These are phyloP conservation scores for Coregonus suidteri DNA, from an alignment of 2,797 vertebrate genomes.

Conservation along the genomic window DNA sequence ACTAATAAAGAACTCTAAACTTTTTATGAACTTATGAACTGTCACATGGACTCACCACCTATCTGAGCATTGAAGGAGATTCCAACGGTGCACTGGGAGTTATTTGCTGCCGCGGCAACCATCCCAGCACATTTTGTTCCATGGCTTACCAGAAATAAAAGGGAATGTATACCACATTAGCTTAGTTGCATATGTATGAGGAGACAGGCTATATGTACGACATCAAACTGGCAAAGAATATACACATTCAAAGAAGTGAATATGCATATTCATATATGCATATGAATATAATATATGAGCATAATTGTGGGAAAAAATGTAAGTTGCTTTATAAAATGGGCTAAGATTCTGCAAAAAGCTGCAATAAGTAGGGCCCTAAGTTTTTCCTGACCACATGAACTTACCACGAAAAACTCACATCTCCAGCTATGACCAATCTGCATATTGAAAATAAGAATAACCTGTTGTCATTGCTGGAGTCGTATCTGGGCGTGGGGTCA, in stretches of 20 bases:
- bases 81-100: slow-evolving; percentile 90
- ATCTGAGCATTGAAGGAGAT: slow-evolving; percentile 91
- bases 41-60: slow-evolving; percentile 81
- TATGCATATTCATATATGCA: neutral
- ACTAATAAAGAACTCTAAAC: neutral
- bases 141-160: slow-evolving; percentile 85
- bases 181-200: slow-evolving; percentile 63
- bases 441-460: no score
- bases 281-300: neutral
- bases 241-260: neutral
- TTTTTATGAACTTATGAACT: neutral
- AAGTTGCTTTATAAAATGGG: slow-evolving; percentile 3
- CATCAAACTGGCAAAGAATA: slow-evolving; percentile 72
- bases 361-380: no score
- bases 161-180: neutral
- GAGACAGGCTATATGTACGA: slow-evolving; percentile 60
- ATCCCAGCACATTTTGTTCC: slow-evolving; percentile 93
- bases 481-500: slow-evolving; percentile 86
- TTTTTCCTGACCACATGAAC: no score
- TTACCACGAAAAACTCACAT: no score
- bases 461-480: slow-evolving; percentile 76
- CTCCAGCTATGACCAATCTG: no score
- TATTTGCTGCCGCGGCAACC: slow-evolving; percentile 91
- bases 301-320: neutral
- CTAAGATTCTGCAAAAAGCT: slow-evolving; percentile 27